Percentiles rank a stretch among this genome's conserved stretches.
These are phyloP conservation scores for Stenopsyche tienmushanensis DNA, from an alignment of 1,140 invertebrate genomes.

Conservation along the genomic window DNA sequence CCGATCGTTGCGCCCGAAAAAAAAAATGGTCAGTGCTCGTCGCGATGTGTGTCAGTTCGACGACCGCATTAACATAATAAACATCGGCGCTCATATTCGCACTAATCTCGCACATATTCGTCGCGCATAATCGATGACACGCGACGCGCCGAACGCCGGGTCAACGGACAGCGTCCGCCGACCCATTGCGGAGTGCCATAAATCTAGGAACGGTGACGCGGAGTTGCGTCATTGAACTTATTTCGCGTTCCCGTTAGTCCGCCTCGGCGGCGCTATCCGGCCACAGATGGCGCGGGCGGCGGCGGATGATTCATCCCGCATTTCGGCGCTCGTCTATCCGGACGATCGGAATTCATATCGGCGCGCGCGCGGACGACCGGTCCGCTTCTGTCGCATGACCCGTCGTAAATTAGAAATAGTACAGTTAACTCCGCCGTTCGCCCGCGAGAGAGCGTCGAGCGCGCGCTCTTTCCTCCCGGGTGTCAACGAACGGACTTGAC, in stretches of 20 bases:
- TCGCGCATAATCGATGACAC: neutral
- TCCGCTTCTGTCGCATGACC: neutral
- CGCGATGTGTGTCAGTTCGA: too few species aligned
- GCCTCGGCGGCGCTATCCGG: conserved; percentile 8
- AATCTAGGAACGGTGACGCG: conserved; percentile 19
- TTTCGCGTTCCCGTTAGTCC: conserved; percentile 13
- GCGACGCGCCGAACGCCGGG: neutral
- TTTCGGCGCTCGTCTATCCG: too few species aligned
- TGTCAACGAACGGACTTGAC: conserved; percentile 40
- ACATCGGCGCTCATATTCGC: too few species aligned
- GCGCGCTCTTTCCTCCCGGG: neutral
- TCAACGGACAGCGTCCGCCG: conserved; percentile 29
- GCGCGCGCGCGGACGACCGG: too few species aligned
- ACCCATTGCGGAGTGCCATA: conserved; percentile 15
- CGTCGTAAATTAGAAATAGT: conserved; percentile 11
- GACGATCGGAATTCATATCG: too few species aligned
- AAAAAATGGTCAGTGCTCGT: too few species aligned
- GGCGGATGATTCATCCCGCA: too few species aligned
- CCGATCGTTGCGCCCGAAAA: too few species aligned
- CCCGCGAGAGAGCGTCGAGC: too few species aligned
- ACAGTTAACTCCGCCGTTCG: conserved; percentile 16
- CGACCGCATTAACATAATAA: too few species aligned
- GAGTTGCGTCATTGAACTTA: conserved; percentile 13
- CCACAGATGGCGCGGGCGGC: conserved; percentile 15
- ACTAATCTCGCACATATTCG: too few species aligned